Evolutionary conservation across 2,797 vertebrate genomes (phyloP).

Genomic region (Poecilia velifera): DNA sequence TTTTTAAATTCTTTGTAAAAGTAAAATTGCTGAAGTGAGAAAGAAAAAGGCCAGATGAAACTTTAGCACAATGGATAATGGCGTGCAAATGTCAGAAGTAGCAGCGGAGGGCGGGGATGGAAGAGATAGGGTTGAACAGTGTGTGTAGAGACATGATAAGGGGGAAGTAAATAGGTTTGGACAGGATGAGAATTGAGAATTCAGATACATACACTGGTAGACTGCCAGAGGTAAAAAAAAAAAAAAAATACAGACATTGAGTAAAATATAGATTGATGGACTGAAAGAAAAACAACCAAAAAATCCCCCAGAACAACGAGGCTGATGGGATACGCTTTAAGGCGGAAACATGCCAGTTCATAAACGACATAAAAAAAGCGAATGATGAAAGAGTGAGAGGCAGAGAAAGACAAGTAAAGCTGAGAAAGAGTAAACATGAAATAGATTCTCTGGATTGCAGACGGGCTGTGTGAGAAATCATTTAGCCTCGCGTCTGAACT

Average conservation of each 20-base stretch:
- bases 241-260: conserved; percentile 8
- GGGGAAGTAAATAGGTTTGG: conserved; percentile 34
- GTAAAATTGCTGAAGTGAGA: background rate
- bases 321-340: conserved; percentile 1
- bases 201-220: conserved; percentile 18
- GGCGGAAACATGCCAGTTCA: conserved; percentile 22
- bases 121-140: conserved; percentile 16
- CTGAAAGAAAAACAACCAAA: conserved; percentile 33
- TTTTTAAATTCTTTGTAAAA: background rate
- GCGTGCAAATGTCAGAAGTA: conserved; percentile 11
- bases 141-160: conserved; percentile 26
- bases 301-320: conserved; percentile 16
- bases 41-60: conserved; percentile 8
- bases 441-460: conserved; percentile 53
- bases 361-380: conserved; percentile 28
- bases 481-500: conserved; percentile 53
- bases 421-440: conserved; percentile 29
- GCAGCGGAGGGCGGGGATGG: conserved; percentile 13
- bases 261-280: conserved; percentile 22
- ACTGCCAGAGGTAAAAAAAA: background rate
- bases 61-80: conserved; percentile 9
- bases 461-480: conserved; percentile 47
- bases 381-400: conserved; percentile 35
- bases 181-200: conserved; percentile 28
- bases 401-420: conserved; percentile 9